Evolutionary conservation across 2,113 vertebrate species (phyloP).

Genomic region (Maccullochella peelii): DNA sequence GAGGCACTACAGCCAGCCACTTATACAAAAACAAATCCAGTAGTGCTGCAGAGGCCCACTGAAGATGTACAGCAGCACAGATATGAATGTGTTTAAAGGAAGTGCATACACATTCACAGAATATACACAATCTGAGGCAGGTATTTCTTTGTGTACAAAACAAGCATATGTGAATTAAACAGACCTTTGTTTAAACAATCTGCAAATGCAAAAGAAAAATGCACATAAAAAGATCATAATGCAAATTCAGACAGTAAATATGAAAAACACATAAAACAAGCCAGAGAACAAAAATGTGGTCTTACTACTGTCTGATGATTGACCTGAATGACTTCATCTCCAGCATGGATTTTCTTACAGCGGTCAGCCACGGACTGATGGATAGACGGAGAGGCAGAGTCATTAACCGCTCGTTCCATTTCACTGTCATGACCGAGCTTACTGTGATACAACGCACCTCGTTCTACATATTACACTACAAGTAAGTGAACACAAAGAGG

Average conservation of each 20-base stretch:
- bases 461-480: not conserved
- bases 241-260: not conserved
- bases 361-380: constrained; percentile 85
- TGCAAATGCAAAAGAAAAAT: constrained; percentile 14
- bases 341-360: constrained; percentile 88
- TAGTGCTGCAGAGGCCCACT: not conserved
- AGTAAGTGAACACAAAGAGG: constrained; percentile 21
- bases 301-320: constrained; percentile 87
- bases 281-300: not conserved
- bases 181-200: constrained; percentile 17
- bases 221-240: not conserved
- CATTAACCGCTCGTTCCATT: constrained; percentile 15
- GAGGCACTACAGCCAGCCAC: constrained; percentile 21
- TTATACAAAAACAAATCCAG: not conserved
- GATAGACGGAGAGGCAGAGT: constrained; percentile 28
- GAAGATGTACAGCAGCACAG: constrained; percentile 1
- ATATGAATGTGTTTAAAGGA: not conserved
- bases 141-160: constrained; percentile 6
- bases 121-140: not conserved
- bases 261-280: not conserved
- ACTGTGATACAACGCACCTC: constrained; percentile 4
- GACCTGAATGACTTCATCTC: constrained; percentile 88
- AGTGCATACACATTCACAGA: not conserved
- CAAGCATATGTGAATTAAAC: constrained; percentile 12
- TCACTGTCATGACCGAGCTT: constrained; percentile 11